Evolutionary conservation across 2,888 invertebrate genomes (phyloP), one percentile per base, ranked within the genome.

Genomic region (Acanthococcus lagerstroemiae): DNA sequence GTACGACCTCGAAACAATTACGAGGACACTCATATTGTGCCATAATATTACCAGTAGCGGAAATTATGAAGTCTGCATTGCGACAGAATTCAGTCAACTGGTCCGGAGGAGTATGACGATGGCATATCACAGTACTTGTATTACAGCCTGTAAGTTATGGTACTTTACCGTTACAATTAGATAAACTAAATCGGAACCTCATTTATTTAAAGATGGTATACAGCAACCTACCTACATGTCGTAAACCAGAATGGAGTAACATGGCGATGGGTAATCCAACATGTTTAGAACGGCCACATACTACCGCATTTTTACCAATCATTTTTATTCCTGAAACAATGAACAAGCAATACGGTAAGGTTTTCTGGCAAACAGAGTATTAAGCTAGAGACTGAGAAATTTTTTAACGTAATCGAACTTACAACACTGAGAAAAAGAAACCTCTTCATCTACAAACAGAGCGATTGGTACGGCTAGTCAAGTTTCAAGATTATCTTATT

Each of bases 201-300:
- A 7, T 17, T 50, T 50, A 19, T n/a, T 17, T 50, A 9, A 9
- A 2, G 50, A 19, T 50, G 19, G 12, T 50, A 2, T 50, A 9
- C 21, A 15, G 12, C 3, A 61, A 24, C 25, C 78, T 77, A 52
- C 82, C 67, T 55, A 57, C 60, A 66, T 67, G 67, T 44, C 5
- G 83, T 30, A 82, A 82, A 77, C 90, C 90, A 3, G 88, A 84
- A 74, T 89, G 88, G 58, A 95, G 77, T 72, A 93, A 78, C 80
- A 94, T 83, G 0, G 91, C 88, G 67, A 93, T 87, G 0, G 95
- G 94, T 79, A 94, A 82, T 0, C 94, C 91, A 22, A 95, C 92
- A 76, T 94, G 90, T 76, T 94, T 94, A 0, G 94, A 94, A 63
- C 94, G 81, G 1, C 94, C 94, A 70, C 90, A 85, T 0, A 95